These are phyloP conservation scores for Nothocercus nigrocapillus DNA, from an alignment of 2,113 vertebrate species.

Conservation along the genomic window DNA sequence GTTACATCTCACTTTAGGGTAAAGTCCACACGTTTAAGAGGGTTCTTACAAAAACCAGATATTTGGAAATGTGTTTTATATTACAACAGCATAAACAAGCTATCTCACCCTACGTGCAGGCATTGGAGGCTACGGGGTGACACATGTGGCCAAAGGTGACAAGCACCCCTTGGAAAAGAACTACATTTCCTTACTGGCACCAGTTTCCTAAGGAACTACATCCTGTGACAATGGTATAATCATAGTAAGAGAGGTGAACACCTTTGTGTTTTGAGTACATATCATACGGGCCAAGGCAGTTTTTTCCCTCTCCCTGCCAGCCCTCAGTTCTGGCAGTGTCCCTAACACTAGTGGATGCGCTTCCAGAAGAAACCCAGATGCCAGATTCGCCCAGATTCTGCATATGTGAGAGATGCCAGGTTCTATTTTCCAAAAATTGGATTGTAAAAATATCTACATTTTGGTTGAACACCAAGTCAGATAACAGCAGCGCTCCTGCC, in stretches of 20 bases:
- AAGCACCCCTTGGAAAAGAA: background rate
- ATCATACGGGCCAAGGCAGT: background rate
- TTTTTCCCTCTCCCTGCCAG: background rate
- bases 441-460: background rate
- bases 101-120: background rate
- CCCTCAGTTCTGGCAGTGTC: background rate
- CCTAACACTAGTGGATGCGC: background rate
- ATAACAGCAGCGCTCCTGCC: background rate
- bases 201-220: background rate
- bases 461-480: background rate
- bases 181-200: accelerated
- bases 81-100: background rate
- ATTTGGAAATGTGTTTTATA: background rate
- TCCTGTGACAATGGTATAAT: background rate
- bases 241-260: too few relatives aligned
- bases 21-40: background rate
- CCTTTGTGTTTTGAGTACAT: too few relatives aligned
- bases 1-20: background rate
- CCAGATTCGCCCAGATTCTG: background rate
- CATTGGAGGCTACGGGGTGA: background rate
- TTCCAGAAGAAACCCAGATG: background rate
- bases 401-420: background rate
- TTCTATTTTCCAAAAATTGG: background rate
- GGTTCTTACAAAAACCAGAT: background rate
- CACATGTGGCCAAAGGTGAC: accelerated